These are phyloP conservation scores for Melierax canorus DNA, from an alignment of 2,113 vertebrate genomes.

Conservation along the genomic window DNA sequence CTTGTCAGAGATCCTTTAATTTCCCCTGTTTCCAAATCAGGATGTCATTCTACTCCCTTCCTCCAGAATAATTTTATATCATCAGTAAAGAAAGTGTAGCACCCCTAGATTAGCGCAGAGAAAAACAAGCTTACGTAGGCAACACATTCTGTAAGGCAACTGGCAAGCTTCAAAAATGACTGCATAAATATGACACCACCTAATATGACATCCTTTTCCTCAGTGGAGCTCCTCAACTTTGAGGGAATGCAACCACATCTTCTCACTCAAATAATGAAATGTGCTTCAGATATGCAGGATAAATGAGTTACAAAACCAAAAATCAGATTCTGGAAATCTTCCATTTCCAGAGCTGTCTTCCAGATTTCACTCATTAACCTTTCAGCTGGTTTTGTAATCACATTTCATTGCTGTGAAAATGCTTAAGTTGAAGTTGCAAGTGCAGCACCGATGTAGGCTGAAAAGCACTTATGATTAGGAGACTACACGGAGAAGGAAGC, in stretches of 20 bases:
- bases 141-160: neutral
- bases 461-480: neutral
- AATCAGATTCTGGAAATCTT: neutral
- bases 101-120: neutral
- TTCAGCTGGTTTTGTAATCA: neutral
- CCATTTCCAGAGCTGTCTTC: neutral
- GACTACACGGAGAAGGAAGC: neutral
- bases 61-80: too few relatives aligned
- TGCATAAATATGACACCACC: neutral
- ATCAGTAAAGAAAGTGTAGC: too few relatives aligned
- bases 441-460: neutral
- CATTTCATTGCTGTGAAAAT: neutral
- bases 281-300: neutral
- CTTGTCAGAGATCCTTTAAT: neutral
- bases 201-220: neutral
- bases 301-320: neutral
- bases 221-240: neutral
- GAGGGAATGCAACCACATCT: neutral
- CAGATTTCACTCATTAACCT: neutral
- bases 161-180: neutral
- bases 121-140: neutral
- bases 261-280: neutral
- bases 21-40: neutral
- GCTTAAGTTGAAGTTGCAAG: neutral
- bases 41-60: too few relatives aligned